Evolutionary conservation across 30 jellyfish, hydroid and myxozoan genomes (phyloP).

Genomic region (Pelagia noctiluca): DNA sequence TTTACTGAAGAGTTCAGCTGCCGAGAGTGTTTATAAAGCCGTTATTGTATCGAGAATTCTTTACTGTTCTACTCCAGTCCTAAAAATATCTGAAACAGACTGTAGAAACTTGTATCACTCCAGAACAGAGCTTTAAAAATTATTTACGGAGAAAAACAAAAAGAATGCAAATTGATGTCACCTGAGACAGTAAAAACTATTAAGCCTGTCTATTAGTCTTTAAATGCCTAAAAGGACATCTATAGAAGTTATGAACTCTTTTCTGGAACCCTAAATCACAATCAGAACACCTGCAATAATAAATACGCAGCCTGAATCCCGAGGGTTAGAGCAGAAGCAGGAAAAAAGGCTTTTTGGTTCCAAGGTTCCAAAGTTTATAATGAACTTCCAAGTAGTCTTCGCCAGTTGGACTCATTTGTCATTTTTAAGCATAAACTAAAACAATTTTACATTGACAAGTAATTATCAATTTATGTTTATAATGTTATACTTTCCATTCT

Average conservation of each 20-base stretch:
- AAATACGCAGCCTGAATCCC: conserved; percentile 42
- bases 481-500: too few relatives aligned
- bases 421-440: too few relatives aligned
- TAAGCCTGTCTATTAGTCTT: conserved; percentile 56
- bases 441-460: too few relatives aligned
- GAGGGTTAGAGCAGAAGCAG: not conserved
- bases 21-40: conserved; percentile 72
- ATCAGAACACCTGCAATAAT: conserved; percentile 50
- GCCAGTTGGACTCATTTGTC: too few relatives aligned
- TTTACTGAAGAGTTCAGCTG: too few relatives aligned
- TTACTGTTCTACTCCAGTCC: conserved; percentile 70
- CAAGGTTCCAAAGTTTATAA: not conserved
- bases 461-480: too few relatives aligned
- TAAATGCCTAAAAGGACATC: conserved; percentile 37
- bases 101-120: conserved; percentile 54
- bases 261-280: conserved; percentile 46
- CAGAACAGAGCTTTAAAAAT: conserved; percentile 69
- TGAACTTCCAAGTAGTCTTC: not conserved
- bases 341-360: too few relatives aligned
- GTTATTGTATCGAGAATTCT: conserved; percentile 69
- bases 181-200: conserved; percentile 51
- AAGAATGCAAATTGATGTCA: conserved; percentile 46
- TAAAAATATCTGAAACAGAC: conserved; percentile 70
- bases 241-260: conserved; percentile 40
- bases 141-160: conserved; percentile 58